Evolutionary conservation across 2,888 invertebrate species (phyloP).

Genomic region (Neoascia interrupta): DNA sequence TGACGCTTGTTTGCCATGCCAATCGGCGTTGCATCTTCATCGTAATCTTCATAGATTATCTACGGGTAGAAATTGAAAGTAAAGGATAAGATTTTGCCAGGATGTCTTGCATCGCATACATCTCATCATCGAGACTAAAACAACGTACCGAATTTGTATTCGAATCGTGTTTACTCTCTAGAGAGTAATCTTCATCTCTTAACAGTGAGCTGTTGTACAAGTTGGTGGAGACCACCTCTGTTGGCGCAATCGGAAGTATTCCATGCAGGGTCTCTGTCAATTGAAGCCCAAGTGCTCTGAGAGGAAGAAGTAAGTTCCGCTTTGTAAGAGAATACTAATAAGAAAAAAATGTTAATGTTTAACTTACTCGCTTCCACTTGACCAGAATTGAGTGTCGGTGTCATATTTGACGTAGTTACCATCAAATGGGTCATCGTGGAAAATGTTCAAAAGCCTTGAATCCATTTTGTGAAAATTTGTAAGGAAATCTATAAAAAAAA

Average conservation of each 20-base stretch:
- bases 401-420: slow-evolving; percentile 76
- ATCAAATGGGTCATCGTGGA: slow-evolving; percentile 79
- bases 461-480: slow-evolving; percentile 74
- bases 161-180: slow-evolving; percentile 72
- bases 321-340: slow-evolving; percentile 12
- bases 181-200: slow-evolving; percentile 70
- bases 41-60: slow-evolving; percentile 76
- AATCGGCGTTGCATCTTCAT: slow-evolving; percentile 23
- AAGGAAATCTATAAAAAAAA: slow-evolving; percentile 3
- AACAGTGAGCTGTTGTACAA: slow-evolving; percentile 70
- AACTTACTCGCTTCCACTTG: slow-evolving; percentile 76
- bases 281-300: slow-evolving; percentile 74
- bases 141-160: slow-evolving; percentile 75
- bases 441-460: slow-evolving; percentile 77
- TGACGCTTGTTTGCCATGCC: slow-evolving; percentile 29
- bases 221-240: slow-evolving; percentile 71
- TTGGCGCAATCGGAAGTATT: slow-evolving; percentile 76
- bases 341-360: background rate
- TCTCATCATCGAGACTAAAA: slow-evolving; percentile 42
- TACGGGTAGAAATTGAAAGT: slow-evolving; percentile 61
- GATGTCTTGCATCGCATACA: slow-evolving; percentile 23
- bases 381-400: slow-evolving; percentile 76
- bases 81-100: slow-evolving; percentile 36
- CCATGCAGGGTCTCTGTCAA: slow-evolving; percentile 78
- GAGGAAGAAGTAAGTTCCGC: slow-evolving; percentile 14